phyloP scores from a whole-genome alignment of 2,888 invertebrate genomes.

The Nemoura dubitans region DNA sequence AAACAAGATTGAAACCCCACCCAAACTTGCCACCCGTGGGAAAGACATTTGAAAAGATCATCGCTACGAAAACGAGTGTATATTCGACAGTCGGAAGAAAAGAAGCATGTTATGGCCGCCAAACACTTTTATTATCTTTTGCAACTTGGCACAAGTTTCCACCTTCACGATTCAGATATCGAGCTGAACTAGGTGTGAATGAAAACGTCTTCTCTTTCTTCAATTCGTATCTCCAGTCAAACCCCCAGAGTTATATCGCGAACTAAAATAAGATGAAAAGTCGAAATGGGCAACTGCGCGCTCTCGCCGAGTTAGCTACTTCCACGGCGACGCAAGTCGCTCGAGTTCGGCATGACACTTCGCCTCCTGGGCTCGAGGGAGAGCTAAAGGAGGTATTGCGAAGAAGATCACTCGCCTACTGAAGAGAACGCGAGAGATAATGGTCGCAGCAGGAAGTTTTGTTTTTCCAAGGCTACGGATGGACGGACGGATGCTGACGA shows the following conservation, averaged over 20 bases:
- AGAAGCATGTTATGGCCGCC: neutral
- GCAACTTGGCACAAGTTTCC: neutral
- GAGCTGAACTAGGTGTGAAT: conserved; percentile 4
- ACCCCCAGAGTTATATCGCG: neutral
- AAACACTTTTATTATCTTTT: neutral
- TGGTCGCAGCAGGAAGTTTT: neutral
- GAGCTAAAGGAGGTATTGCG: neutral
- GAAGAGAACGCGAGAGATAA: neutral
- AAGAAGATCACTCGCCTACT: neutral
- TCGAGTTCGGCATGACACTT: conserved; percentile 25
- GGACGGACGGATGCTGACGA: neutral
- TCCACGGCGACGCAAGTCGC: conserved; percentile 25
- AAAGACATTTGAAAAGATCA: neutral
- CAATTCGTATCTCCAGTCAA: neutral
- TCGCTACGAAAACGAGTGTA: neutral
- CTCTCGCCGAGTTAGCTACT: conserved; percentile 24
- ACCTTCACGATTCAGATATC: neutral
- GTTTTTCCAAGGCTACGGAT: neutral
- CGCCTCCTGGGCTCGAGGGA: neutral
- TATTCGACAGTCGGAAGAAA: neutral
- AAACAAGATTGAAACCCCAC: neutral
- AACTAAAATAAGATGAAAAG: conserved; percentile 38
- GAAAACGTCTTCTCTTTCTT: conserved; percentile 5
- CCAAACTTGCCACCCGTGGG: neutral
- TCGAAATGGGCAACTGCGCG: conserved; percentile 30